Conservation (phyloP, 1,140 invertebrate genomes). For the Hestina assimilis region DNA sequence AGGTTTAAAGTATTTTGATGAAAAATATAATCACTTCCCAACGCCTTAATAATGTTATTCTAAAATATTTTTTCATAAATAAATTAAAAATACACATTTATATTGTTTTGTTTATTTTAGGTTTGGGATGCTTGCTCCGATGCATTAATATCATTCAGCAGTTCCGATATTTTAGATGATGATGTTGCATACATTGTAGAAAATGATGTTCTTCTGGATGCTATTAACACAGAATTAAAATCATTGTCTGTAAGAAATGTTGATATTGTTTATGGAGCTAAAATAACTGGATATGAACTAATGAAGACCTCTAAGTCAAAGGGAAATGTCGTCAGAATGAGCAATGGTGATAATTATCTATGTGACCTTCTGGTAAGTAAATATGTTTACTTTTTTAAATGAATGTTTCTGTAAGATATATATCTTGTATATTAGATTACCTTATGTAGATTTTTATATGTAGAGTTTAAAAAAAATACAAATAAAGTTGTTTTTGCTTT, state of each 20-base stretch:
- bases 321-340: constrained; percentile 70
- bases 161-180: constrained; percentile 83
- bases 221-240: constrained; percentile 79
- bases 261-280: constrained; percentile 60
- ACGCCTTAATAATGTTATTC: not conserved
- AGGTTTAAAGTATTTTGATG: too few species aligned
- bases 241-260: constrained; percentile 49
- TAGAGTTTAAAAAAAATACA: too few species aligned
- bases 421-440: too few species aligned
- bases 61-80: too few species aligned
- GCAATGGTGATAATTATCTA: constrained; percentile 79
- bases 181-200: constrained; percentile 96
- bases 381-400: constrained; percentile 1
- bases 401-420: too few species aligned
- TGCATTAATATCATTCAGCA: constrained; percentile 91
- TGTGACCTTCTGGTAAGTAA: constrained; percentile 81
- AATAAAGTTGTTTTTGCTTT: too few species aligned
- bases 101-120: constrained; percentile 73
- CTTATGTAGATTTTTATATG: too few species aligned
- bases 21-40: not conserved
- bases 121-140: constrained; percentile 95
- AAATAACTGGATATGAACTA: constrained; percentile 54
- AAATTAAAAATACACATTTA: too few species aligned
- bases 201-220: constrained; percentile 91
- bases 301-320: constrained; percentile 23